Percentiles rank a stretch among this genome's conserved stretches.
These are phyloP conservation scores for Calliopum simillimum DNA, from an alignment of 2,888 invertebrate genomes.

Conservation along the genomic window DNA sequence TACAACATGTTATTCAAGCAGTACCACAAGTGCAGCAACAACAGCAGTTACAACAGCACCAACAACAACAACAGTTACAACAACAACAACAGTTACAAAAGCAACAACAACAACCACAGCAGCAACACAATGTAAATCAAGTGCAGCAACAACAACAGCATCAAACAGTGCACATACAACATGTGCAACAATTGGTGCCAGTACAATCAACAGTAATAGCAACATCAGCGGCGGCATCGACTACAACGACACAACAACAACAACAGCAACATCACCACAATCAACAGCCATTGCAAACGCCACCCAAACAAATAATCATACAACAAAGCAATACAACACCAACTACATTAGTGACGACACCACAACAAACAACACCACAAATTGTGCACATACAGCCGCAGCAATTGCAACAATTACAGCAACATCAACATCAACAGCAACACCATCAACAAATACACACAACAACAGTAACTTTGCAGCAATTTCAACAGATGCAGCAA, in stretches of 20 bases:
- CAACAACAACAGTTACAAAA: slow-evolving; percentile 23
- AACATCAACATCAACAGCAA: slow-evolving; percentile 42
- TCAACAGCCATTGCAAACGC: slow-evolving; percentile 47
- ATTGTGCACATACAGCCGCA: slow-evolving; percentile 49
- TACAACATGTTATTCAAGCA: slow-evolving; percentile 66
- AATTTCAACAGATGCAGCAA: slow-evolving; percentile 63
- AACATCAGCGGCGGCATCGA: slow-evolving; percentile 46
- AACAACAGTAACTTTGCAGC: slow-evolving; percentile 64
- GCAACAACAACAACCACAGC: slow-evolving; percentile 53
- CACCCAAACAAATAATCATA: slow-evolving; percentile 59
- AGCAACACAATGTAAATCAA: slow-evolving; percentile 49
- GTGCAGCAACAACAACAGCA: slow-evolving; percentile 64
- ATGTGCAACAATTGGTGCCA: slow-evolving; percentile 55
- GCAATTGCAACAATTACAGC: slow-evolving; percentile 47
- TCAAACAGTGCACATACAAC: slow-evolving; percentile 58
- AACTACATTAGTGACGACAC: slow-evolving; percentile 31
- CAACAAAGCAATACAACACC: slow-evolving; percentile 43
- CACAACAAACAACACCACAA: slow-evolving; percentile 47
- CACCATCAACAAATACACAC: slow-evolving; percentile 50
- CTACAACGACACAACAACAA: slow-evolving; percentile 36
- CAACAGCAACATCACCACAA: slow-evolving; percentile 39
- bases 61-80: slow-evolving; percentile 56
- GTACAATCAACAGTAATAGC: slow-evolving; percentile 42
- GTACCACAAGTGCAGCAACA: slow-evolving; percentile 62
- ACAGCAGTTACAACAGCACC: slow-evolving; percentile 56